Conservation (phyloP, 2,113 vertebrate species). For the Dromiciops gliroides region DNA sequence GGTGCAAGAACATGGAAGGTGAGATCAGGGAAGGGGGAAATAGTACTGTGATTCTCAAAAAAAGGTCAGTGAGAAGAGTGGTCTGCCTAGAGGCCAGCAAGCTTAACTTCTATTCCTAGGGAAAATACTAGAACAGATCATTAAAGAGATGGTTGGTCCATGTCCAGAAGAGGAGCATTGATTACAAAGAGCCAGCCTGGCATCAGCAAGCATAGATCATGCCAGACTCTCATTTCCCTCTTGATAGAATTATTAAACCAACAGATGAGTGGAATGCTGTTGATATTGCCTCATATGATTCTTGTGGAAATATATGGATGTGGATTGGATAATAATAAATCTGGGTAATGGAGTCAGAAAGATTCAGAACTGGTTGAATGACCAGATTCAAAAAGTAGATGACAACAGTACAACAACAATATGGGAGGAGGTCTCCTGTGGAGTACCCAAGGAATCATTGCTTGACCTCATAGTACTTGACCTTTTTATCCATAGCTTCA, state of each 20-base stretch:
- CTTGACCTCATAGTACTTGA: not conserved
- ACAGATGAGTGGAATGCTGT: not conserved
- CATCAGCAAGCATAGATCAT: not conserved
- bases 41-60: not conserved
- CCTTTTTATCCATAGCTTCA: not conserved
- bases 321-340: not conserved
- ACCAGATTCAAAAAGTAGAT: not conserved
- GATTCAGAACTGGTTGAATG: not conserved
- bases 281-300: not conserved
- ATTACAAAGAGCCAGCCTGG: not conserved
- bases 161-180: not conserved
- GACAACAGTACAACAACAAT: not conserved
- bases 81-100: not conserved
- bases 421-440: not conserved
- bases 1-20: not conserved
- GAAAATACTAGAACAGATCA: not conserved
- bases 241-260: not conserved
- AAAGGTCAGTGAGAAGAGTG: not conserved
- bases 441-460: not conserved
- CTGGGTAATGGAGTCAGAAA: not conserved
- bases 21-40: not conserved
- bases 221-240: not conserved
- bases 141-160: not conserved
- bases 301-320: too few species aligned
- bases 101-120: not conserved